These are phyloP conservation scores for Phycodurus eques DNA, from an alignment of 2,113 vertebrate species.

Conservation along the genomic window DNA sequence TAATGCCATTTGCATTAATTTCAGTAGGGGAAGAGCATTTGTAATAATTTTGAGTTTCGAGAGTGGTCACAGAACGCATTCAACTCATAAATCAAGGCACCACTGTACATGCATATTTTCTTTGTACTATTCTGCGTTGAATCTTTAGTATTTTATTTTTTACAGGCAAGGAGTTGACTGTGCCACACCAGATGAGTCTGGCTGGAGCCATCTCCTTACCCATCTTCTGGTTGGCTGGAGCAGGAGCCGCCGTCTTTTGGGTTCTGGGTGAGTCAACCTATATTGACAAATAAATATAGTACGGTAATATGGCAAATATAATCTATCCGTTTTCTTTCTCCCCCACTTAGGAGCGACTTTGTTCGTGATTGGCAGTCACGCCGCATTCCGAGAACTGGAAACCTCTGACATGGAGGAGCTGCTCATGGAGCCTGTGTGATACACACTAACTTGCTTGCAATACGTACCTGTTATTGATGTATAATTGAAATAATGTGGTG, in stretches of 20 bases:
- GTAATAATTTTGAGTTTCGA: too few relatives aligned
- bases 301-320: background rate
- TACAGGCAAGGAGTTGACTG: constrained; percentile 80
- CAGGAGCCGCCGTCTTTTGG: constrained; percentile 89
- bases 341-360: constrained; percentile 80
- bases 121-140: background rate
- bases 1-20: too few relatives aligned
- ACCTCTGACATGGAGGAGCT: constrained; percentile 78
- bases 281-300: too few relatives aligned
- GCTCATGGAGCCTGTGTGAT: constrained; percentile 82
- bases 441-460: background rate
- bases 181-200: constrained; percentile 82
- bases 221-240: constrained; percentile 90
- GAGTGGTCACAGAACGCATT: too few relatives aligned
- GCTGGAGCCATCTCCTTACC: constrained; percentile 83
- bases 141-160: constrained; percentile 4
- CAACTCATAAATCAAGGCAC: too few relatives aligned
- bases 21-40: too few relatives aligned
- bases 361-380: constrained; percentile 85
- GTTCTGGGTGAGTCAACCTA: constrained; percentile 78
- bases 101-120: too few relatives aligned
- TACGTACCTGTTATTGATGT: background rate
- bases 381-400: constrained; percentile 83
- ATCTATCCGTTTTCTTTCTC: constrained; percentile 4
- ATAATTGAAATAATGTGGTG: background rate